phyloP scores from a whole-genome alignment of 1,140 invertebrate species.

The Atta colombica region DNA sequence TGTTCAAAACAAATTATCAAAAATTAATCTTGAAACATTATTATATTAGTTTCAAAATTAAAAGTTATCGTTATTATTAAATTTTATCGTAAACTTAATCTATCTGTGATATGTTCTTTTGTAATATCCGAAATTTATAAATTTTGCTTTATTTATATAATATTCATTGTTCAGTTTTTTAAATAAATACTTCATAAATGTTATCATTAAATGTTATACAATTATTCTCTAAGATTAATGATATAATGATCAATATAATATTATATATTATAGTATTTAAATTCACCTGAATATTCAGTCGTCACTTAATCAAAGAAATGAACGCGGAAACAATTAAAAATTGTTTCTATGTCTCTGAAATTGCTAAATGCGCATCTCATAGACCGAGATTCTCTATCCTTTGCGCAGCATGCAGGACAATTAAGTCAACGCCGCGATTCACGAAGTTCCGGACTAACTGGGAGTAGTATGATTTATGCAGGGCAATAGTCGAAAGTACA shows the following conservation, averaged over 20 bases:
- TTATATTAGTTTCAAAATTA: too few species aligned
- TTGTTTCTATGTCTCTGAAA: background rate
- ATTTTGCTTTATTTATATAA: too few species aligned
- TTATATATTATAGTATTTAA: background rate
- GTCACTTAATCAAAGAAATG: background rate
- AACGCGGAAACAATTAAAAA: background rate
- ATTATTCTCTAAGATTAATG: background rate
- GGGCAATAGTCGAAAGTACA: slow-evolving; percentile 76
- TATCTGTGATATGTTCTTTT: too few species aligned
- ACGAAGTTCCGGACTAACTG: slow-evolving; percentile 40
- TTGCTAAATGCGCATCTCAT: slow-evolving; percentile 62
- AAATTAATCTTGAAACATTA: too few species aligned
- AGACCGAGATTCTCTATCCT: slow-evolving; percentile 51
- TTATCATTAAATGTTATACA: background rate
- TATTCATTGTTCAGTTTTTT: too few species aligned
- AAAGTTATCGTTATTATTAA: too few species aligned
- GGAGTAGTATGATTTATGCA: slow-evolving; percentile 77
- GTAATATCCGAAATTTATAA: too few species aligned
- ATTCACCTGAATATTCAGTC: background rate
- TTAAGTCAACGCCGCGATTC: slow-evolving; percentile 68
- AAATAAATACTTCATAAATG: background rate
- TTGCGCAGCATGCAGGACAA: slow-evolving; percentile 61
- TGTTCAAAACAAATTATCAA: too few species aligned
- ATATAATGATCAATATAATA: background rate
- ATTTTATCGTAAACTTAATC: too few species aligned